Evolutionary conservation across 2,888 invertebrate species (phyloP).

Genomic region (Agonum fuliginosum): DNA sequence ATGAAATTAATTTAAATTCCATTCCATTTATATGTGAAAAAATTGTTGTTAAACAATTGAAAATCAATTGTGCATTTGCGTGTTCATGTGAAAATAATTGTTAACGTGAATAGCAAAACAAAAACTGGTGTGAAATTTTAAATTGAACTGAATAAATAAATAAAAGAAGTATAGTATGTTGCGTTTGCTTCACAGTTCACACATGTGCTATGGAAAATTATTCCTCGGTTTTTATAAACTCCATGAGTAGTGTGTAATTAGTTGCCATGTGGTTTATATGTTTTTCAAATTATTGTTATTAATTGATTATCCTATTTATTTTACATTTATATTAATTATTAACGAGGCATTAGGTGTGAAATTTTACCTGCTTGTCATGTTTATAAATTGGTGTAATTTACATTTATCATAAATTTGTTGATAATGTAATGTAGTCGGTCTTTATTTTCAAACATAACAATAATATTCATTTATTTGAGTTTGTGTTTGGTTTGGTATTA

Average conservation of each 20-base stretch:
- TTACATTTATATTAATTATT: conserved; percentile 5
- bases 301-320: conserved; percentile 3
- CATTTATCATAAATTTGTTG: background rate
- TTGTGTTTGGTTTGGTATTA: too few species aligned
- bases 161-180: background rate
- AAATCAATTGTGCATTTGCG: background rate
- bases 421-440: background rate
- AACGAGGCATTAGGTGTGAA: background rate
- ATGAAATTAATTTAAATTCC: too few species aligned
- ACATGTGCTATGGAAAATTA: background rate
- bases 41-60: conserved; percentile 11
- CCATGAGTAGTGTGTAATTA: background rate
- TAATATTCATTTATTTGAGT: background rate
- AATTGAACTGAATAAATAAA: conserved; percentile 20
- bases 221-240: background rate
- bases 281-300: conserved; percentile 7
- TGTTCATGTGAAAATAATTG: conserved; percentile 12
- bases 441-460: too few species aligned
- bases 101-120: background rate
- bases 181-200: background rate
- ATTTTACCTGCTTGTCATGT: background rate
- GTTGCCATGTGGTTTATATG: conserved; percentile 1
- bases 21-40: background rate
- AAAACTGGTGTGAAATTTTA: conserved; percentile 2
- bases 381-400: background rate